These are phyloP conservation scores for Diarsia rubi DNA, from an alignment of 2,888 invertebrate species.

Conservation along the genomic window DNA sequence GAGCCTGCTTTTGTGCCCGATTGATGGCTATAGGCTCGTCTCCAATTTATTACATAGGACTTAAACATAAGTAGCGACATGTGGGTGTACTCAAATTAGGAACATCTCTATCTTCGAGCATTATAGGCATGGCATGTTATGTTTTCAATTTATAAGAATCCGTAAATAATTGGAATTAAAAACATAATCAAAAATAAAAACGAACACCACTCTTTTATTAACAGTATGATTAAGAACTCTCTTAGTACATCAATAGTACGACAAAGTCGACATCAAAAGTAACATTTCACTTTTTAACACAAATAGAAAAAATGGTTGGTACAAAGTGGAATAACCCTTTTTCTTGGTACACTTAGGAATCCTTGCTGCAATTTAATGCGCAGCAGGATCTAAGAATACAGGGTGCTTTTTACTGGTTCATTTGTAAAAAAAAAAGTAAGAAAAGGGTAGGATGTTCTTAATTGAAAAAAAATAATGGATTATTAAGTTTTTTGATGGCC, in stretches of 20 bases:
- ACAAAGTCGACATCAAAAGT: not conserved
- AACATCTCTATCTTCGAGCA: no score
- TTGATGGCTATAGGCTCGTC: no score
- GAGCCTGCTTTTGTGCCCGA: no score
- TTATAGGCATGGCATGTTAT: no score
- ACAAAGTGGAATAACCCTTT: not conserved
- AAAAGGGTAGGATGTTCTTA: not conserved
- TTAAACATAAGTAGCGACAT: no score
- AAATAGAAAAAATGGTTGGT: not conserved
- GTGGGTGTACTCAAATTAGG: no score
- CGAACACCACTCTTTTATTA: not conserved
- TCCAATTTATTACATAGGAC: no score
- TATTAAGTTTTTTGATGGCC: not conserved
- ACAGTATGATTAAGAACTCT: not conserved
- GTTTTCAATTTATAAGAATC: not conserved
- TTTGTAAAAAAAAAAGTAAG: not conserved
- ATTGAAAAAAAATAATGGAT: not conserved
- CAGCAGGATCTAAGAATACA: constrained; percentile 2
- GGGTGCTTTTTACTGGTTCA: not conserved
- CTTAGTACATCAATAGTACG: not conserved
- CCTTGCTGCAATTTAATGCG: not conserved
- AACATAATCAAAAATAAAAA: not conserved
- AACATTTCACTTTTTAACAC: not conserved
- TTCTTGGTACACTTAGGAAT: constrained; percentile 5
- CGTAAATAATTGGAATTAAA: not conserved